These are phyloP conservation scores for Cetonia aurata DNA, from an alignment of 2,888 invertebrate genomes.

Conservation along the genomic window DNA sequence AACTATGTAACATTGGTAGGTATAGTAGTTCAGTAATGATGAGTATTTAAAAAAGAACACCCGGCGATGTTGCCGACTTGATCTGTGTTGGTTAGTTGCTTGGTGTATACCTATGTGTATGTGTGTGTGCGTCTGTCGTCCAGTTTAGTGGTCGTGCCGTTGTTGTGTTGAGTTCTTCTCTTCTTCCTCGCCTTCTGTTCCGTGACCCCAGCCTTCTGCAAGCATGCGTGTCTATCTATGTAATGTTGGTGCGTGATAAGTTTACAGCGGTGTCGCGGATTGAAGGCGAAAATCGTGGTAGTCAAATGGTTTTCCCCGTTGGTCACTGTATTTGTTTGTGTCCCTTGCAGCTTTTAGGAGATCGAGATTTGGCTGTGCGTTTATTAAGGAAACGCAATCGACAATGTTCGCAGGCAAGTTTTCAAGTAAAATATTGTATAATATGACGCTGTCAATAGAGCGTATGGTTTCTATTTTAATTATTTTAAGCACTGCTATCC, in stretches of 20 bases:
- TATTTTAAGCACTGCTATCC: too few relatives aligned
- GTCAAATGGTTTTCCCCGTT: conserved; percentile 16
- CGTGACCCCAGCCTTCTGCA: conserved; percentile 33
- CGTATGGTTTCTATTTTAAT: too few relatives aligned
- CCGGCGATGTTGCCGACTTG: conserved; percentile 41
- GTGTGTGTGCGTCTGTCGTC: conserved; percentile 27
- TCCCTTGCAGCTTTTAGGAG: not conserved
- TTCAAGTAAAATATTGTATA: conserved; percentile 6
- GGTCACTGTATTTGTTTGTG: conserved; percentile 23
- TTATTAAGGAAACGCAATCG: not conserved
- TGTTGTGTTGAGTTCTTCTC: conserved; percentile 34
- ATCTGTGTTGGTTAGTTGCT: conserved; percentile 32
- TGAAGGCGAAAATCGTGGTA: conserved; percentile 24
- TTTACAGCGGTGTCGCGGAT: not conserved
- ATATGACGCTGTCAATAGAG: not conserved
- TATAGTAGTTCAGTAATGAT: conserved; percentile 43
- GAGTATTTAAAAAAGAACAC: conserved; percentile 41
- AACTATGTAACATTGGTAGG: conserved; percentile 39
- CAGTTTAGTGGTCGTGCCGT: conserved; percentile 37
- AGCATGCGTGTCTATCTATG: conserved; percentile 25
- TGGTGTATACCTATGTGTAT: conserved; percentile 16
- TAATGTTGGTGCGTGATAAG: conserved; percentile 27
- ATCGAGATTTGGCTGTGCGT: not conserved
- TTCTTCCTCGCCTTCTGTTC: conserved; percentile 32
- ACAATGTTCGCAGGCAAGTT: conserved; percentile 13